These are phyloP conservation scores for Geotrypetes seraphini DNA, from an alignment of 2,797 vertebrate species.

Conservation along the genomic window DNA sequence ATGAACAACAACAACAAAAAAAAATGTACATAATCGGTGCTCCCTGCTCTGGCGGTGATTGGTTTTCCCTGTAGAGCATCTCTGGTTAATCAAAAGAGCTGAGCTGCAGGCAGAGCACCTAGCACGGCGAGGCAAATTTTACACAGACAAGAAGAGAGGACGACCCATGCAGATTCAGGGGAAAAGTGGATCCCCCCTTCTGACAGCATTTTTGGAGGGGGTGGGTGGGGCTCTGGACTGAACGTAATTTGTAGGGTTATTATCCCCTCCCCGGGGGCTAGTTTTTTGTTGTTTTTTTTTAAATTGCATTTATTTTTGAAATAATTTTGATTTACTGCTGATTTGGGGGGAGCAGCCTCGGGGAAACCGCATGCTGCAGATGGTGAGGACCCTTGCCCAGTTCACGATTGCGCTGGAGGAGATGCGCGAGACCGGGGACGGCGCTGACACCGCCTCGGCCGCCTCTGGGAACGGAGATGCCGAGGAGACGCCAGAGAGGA, in stretches of 20 bases:
- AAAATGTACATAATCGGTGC: too few relatives aligned
- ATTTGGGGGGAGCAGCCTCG: constrained; percentile 22
- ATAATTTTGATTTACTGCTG: constrained; percentile 9
- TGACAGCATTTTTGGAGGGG: neutral
- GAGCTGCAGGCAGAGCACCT: constrained; percentile 15
- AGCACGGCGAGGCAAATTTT: neutral
- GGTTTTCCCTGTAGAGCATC: constrained; percentile 27
- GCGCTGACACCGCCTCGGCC: constrained; percentile 57
- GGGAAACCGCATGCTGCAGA: constrained; percentile 84
- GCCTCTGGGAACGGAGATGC: constrained; percentile 47
- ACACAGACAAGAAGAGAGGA: neutral
- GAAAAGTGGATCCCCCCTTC: too few relatives aligned
- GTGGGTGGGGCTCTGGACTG: neutral
- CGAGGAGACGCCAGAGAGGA: constrained; percentile 49
- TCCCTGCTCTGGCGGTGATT: constrained; percentile 27
- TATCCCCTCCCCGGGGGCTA: too few relatives aligned
- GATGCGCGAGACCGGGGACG: constrained; percentile 83
- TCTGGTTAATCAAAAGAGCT: constrained; percentile 27
- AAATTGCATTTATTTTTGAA: neutral
- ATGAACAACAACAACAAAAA: too few relatives aligned
- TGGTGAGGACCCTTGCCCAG: constrained; percentile 94
- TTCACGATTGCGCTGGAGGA: constrained; percentile 96
- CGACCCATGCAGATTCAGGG: too few relatives aligned
- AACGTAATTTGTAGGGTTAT: too few relatives aligned
- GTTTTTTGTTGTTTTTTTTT: too few relatives aligned